Evolutionary conservation across 2,888 invertebrate species (phyloP), one percentile per base, ranked within the genome.

Genomic region (Eristalinus sepulchralis): DNA sequence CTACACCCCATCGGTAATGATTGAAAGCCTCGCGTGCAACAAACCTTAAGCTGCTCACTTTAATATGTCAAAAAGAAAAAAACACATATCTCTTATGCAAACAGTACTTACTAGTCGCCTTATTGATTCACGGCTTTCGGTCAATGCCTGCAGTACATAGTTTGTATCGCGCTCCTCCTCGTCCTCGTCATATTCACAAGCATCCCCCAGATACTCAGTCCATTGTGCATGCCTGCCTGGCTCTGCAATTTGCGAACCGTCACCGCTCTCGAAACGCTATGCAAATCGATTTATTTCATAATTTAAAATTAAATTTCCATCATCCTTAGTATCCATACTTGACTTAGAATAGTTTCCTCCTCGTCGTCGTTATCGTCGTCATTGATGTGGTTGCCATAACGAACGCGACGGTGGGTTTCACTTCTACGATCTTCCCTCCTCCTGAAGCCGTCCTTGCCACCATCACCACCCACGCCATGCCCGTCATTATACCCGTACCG

Each of bases 51-150:
- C n/a, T n/a, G n/a, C n/a, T n/a, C n/a, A n/a, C n/a, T n/a, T n/a
- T n/a, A n/a, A n/a, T n/a, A n/a, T n/a, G n/a, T n/a, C n/a, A n/a
- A n/a, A n/a, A n/a, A n/a, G n/a, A n/a, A n/a, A n/a, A n/a, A n/a
- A n/a, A n/a, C n/a, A n/a, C n/a, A n/a, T n/a, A n/a, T n/a, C n/a
- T n/a, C n/a, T n/a, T n/a, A n/a, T n/a, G n/a, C n/a, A n/a, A n/a
- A n/a, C n/a, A n/a, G n/a, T 27, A 83, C 89, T 88, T 83, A 89
- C 89, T 47, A 89, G 63, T 63, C 77, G 83, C 62, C 78, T 87
- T 39, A 89, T 68, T 22, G 89, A 88, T 70, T 89, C 89, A n/a
- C 88, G 88, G 81, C 89, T 90, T 72, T 90, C 88, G 8, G 83
- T 88, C 53, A 89, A 78, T 1, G 89, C 88, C 31, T 85, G 84